Evolutionary conservation across 2,888 invertebrate species (phyloP), one percentile per base, ranked within the genome.

Genomic region (Hyles lineata): DNA sequence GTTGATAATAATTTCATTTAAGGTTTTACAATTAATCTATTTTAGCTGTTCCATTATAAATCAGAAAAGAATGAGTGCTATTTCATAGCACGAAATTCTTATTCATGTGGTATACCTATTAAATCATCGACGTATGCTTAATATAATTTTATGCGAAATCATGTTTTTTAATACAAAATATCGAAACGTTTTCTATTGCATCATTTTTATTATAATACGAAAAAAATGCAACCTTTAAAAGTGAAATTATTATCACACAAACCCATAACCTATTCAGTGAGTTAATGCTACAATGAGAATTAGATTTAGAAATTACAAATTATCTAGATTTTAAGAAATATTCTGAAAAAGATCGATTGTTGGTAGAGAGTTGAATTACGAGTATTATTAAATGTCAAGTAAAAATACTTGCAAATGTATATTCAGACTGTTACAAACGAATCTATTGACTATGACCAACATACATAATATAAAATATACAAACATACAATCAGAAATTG

Each of bases 211-310:
- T n/a, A n/a, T n/a, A 55, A 19, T n/a, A 55, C 19, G 3, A n/a
- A 55, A 7, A 17, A n/a, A 17, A n/a, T n/a, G 4, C 0, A 55
- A 5, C 6, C 7, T 55, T 7, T 55, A 55, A 25, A 50, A 50
- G 15, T 32, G 29, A 70, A 70, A 70, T 70, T 32, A 70, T 58
- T 23, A 67, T 50, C 50, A 17, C 23, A 67, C 67, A 17, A 25
- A 67, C 23, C 21, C 67, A 50, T 67, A 67, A 67, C 67, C 67
- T 67, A 67, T 50, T 50, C 50, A 67, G 67, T 67, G 67, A 67
- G 43, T 67, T 67, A 67, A 67, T 67, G 67, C 67, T 67, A 67
- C 50, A 50, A 67, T 67, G 67, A 63, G 63, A 67, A 43, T 67
- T 43, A 67, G 67, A 67, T 67, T 67, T 67, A 67, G 67, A 67